phyloP scores from a whole-genome alignment of 2,113 vertebrate species.

The Monopterus albus region DNA sequence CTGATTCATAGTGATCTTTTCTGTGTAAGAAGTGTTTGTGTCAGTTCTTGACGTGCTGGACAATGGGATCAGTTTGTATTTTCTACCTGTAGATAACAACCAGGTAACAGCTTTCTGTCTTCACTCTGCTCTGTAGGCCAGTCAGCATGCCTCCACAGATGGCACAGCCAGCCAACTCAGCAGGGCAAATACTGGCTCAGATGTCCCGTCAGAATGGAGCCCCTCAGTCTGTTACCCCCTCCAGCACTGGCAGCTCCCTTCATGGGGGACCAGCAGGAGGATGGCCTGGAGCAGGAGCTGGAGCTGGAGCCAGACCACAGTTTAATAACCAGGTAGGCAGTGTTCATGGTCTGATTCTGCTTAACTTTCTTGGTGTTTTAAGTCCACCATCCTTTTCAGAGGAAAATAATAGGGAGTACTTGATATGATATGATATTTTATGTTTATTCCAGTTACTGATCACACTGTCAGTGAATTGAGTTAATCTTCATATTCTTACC shows the following conservation, averaged over 20 bases:
- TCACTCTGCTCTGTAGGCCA: slow-evolving; percentile 71
- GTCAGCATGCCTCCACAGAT: slow-evolving; percentile 83
- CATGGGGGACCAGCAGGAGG: slow-evolving; percentile 67
- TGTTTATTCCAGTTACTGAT: not conserved
- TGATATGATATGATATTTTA: not conserved
- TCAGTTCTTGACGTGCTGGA: no score
- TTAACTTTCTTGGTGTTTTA: not conserved
- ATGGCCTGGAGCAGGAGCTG: slow-evolving; percentile 80
- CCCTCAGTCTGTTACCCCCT: slow-evolving; percentile 71
- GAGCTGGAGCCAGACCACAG: slow-evolving; percentile 81
- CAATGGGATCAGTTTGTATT: not conserved
- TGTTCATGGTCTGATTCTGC: not conserved
- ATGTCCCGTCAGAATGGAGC: slow-evolving; percentile 89
- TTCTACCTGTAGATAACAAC: not conserved
- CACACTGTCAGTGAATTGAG: not conserved
- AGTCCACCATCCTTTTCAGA: not conserved
- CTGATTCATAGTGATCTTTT: no score
- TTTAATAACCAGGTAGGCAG: slow-evolving; percentile 89
- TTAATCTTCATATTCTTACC: slow-evolving; percentile 5
- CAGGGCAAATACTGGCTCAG: slow-evolving; percentile 90
- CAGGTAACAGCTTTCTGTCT: not conserved
- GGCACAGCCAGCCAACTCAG: slow-evolving; percentile 81
- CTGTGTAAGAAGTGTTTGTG: no score
- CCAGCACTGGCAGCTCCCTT: slow-evolving; percentile 72
- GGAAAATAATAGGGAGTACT: not conserved